Evolutionary conservation across 2,113 vertebrate genomes (phyloP).

Genomic region (Seriola aureovittata): DNA sequence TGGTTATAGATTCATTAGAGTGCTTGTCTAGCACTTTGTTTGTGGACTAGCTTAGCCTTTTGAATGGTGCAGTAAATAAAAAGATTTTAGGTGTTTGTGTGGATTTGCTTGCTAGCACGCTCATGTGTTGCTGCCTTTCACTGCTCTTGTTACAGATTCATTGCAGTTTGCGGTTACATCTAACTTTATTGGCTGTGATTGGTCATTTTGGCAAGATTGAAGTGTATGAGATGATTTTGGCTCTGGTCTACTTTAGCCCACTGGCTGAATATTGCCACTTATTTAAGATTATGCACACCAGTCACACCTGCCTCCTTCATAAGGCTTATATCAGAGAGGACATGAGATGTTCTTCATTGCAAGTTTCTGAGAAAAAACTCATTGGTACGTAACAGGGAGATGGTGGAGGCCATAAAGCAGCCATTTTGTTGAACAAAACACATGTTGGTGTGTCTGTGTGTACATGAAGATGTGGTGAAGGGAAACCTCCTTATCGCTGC

Average conservation of each 20-base stretch:
- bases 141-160: slow-evolving; percentile 2
- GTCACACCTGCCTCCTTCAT: slow-evolving; percentile 26
- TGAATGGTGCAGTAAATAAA: slow-evolving; percentile 57
- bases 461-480: neutral
- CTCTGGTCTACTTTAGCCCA: neutral
- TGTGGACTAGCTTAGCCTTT: slow-evolving; percentile 42
- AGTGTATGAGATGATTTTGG: slow-evolving; percentile 17
- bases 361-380: slow-evolving; percentile 2
- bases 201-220: slow-evolving; percentile 9
- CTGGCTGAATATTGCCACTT: slow-evolving; percentile 22
- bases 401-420: slow-evolving; percentile 29
- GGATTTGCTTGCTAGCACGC: neutral
- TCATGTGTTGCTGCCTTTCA: neutral
- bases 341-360: slow-evolving; percentile 19
- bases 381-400: slow-evolving; percentile 7
- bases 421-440: slow-evolving; percentile 43
- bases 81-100: slow-evolving; percentile 28
- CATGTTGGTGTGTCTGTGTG: slow-evolving; percentile 14
- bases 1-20: slow-evolving; percentile 59
- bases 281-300: slow-evolving; percentile 19
- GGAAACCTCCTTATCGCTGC: slow-evolving; percentile 12
- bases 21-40: slow-evolving; percentile 59
- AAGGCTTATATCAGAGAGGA: neutral
- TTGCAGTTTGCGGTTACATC: slow-evolving; percentile 29
- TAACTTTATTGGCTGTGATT: slow-evolving; percentile 20